These are phyloP conservation scores for Phrynocephalus versicolor DNA, from an alignment of 2,113 vertebrate genomes.

Conservation along the genomic window DNA sequence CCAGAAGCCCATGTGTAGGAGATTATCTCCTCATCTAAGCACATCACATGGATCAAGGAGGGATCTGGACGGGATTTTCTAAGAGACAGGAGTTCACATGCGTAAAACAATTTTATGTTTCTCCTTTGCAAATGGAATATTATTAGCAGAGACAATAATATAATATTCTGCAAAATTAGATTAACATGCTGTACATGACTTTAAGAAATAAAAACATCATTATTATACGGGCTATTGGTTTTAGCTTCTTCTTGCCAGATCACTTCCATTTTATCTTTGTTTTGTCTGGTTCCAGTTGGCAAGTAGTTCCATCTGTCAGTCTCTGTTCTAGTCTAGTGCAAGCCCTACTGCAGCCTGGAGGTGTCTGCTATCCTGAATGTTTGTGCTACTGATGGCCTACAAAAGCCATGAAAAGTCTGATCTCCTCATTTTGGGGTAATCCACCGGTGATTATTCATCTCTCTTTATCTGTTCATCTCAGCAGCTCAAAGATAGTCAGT, in stretches of 20 bases:
- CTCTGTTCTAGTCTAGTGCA: not conserved
- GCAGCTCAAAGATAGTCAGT: not conserved
- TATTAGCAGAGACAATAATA: not conserved
- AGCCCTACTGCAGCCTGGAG: not conserved
- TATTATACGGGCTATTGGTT: not conserved
- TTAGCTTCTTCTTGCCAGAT: not conserved
- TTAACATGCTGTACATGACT: not conserved
- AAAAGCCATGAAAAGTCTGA: not conserved
- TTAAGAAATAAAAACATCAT: not conserved
- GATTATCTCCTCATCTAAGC: conserved; percentile 56
- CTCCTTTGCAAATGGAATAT: conserved; percentile 1
- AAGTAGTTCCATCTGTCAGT: not conserved
- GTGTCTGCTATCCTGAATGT: not conserved
- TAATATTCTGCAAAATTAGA: not conserved
- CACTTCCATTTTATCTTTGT: not conserved
- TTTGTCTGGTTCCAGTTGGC: not conserved
- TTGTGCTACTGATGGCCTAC: not conserved
- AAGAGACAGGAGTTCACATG: conserved; percentile 23
- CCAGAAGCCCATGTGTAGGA: conserved; percentile 58
- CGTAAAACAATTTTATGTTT: conserved; percentile 37
- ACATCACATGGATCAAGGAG: conserved; percentile 46
- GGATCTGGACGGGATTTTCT: conserved; percentile 24
- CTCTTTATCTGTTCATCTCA: not conserved
- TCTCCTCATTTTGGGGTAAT: not conserved
- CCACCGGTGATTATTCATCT: not conserved